phyloP scores from a whole-genome alignment of 2,888 invertebrate species.

The Apotomis betuletana region DNA sequence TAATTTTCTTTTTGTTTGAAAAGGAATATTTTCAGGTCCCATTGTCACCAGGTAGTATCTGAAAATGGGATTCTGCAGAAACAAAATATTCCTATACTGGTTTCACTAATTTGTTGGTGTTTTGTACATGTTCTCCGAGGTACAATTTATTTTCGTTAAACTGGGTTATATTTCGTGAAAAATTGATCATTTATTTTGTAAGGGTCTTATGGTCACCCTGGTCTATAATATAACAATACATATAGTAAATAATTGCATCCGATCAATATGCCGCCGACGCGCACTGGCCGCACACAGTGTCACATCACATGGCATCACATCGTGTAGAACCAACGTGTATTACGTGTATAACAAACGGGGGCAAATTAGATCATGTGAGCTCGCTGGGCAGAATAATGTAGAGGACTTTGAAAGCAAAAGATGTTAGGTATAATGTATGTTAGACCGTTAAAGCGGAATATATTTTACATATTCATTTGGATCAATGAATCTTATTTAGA shows the following conservation, averaged over 20 bases:
- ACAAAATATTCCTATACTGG: no score
- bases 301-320: constrained; percentile 3
- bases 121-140: no score
- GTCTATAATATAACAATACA: constrained; percentile 26
- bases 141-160: no score
- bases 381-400: background rate
- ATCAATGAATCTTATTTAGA: no score
- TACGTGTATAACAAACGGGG: constrained; percentile 7
- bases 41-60: no score
- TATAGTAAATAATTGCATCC: constrained; percentile 31
- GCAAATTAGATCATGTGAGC: constrained; percentile 21
- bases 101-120: no score
- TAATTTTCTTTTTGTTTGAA: no score
- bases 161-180: background rate
- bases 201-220: constrained; percentile 3
- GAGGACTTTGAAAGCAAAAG: constrained; percentile 11
- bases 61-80: no score
- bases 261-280: constrained; percentile 34
- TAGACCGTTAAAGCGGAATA: background rate
- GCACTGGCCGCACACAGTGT: constrained; percentile 17
- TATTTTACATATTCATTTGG: no score
- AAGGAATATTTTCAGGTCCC: no score
- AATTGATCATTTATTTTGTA: background rate
- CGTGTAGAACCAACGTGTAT: constrained; percentile 5
- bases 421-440: background rate